Evolutionary conservation across 30 jellyfish, hydroid and myxozoan species (phyloP).

Genomic region (Phacellophora camtschatica): DNA sequence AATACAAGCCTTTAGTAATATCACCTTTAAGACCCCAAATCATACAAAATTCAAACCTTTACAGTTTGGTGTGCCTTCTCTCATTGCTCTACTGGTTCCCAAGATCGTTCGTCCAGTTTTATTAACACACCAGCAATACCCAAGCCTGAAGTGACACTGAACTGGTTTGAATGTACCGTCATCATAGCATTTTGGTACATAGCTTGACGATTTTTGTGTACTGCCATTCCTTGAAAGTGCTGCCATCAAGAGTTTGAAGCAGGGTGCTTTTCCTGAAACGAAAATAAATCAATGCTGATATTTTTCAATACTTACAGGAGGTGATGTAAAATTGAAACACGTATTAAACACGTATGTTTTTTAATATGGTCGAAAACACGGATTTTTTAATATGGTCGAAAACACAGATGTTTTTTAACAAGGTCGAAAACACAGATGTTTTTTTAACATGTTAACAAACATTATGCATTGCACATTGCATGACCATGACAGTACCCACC

Average conservation of each 20-base stretch:
- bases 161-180: constrained; percentile 76
- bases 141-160: constrained; percentile 74
- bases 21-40: no score
- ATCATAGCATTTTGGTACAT: constrained; percentile 65
- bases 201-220: constrained; percentile 26
- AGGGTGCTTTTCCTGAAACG: constrained; percentile 26
- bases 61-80: constrained; percentile 62
- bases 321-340: no score
- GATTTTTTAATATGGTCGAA: no score
- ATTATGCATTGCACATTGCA: no score
- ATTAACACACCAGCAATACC: constrained; percentile 85
- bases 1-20: no score
- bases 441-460: no score
- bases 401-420: no score
- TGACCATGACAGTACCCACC: no score
- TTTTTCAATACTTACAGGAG: no score
- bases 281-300: not conserved
- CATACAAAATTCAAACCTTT: constrained; percentile 21
- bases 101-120: constrained; percentile 48
- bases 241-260: constrained; percentile 57
- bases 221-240: constrained; percentile 45
- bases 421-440: no score
- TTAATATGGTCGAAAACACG: no score
- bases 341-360: no score
- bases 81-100: constrained; percentile 60